Base-by-base conservation (phyloP, 2,797 vertebrate genomes). In the Carapus acus region DNA sequence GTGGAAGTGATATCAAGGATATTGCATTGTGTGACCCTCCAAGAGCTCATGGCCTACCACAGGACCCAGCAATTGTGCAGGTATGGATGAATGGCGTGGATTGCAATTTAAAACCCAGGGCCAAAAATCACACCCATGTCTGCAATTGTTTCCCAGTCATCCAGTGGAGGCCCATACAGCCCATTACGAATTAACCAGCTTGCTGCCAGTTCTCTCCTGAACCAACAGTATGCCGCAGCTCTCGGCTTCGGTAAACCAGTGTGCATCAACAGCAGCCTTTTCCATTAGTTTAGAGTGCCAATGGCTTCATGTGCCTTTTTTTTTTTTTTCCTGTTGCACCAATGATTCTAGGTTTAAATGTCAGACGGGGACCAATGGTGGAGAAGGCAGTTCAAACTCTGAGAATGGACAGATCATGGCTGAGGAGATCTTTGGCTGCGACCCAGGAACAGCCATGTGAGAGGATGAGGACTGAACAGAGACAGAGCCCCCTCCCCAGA, bases 1-100 rank as follows among this genome's bases (percentile, higher is more conserved):
- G 94, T 36, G 96, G 96, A 42, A 97, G 91, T 64, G 95, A 99
- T 67, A 98, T 99, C 71, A 97, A 94, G 72, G 96, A 98, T 48
- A 93, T 99, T 17, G 88, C 91, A 0, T 86, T 97, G 21, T 95
- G 93, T 69, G 96, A 99, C 59, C 86, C 91, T 59, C 92, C 91
- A 1, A 93, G 91, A 72, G 86, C 91, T 27, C 89, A 91, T 58
- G 79, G 91, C n/a, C 83, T 98, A 6, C 93, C 92, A 12, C 89
- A 91, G 43, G 96, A 99, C 69, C 93, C 96, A 64, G 96, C 96
- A 13, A 98, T 98, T 21, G 87, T 98, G 42, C 95, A 97, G 84
- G 96, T 94, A 74, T 12, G n/a, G n/a, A n/a, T 16, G 5, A 36
- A 21, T 1, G 20, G 3, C 15, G 9, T 29, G 40, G 2, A 19